phyloP scores from a whole-genome alignment of 2,888 invertebrate species.

The Eurytoma adleriae region DNA sequence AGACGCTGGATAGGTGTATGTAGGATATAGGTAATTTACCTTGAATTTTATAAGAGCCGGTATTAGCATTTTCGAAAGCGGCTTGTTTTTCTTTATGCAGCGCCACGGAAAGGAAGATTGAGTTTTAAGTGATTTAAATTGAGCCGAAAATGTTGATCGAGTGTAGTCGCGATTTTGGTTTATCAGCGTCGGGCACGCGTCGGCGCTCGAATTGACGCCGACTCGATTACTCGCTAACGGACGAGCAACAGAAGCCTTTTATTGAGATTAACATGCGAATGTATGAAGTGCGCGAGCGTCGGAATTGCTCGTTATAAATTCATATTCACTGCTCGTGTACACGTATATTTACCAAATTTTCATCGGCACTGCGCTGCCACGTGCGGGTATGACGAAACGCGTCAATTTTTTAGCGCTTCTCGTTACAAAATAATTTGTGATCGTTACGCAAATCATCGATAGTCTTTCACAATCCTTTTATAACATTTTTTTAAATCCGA shows the following conservation, averaged over 20 bases:
- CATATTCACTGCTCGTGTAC: background rate
- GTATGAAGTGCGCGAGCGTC: background rate
- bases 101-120: no score
- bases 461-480: no score
- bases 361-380: background rate
- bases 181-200: no score
- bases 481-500: no score
- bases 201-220: background rate
- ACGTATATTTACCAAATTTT: background rate
- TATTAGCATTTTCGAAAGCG: no score
- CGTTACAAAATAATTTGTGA: background rate
- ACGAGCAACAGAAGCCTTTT: background rate
- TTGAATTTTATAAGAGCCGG: no score
- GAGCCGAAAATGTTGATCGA: no score
- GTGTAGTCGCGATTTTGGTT: no score
- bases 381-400: background rate
- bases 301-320: conserved; percentile 2
- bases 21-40: background rate
- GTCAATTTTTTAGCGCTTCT: background rate
- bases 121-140: no score
- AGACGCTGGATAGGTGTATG: background rate
- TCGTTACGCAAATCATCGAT: no score
- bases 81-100: no score
- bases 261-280: background rate
- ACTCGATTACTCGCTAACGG: background rate